These are phyloP conservation scores for Dasysyrphus albostriatus DNA, from an alignment of 2,888 invertebrate species.

Conservation along the genomic window DNA sequence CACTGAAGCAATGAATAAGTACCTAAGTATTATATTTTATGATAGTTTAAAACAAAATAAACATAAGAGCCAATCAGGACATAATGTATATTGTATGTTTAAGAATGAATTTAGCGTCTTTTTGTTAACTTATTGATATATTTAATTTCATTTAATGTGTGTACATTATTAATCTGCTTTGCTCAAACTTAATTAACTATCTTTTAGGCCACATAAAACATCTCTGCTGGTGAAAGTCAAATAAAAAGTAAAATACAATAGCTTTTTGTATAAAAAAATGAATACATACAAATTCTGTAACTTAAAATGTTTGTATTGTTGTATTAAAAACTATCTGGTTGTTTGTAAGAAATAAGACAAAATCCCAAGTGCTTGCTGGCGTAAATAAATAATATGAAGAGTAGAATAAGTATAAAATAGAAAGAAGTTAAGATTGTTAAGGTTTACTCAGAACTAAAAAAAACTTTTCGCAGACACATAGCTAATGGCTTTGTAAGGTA, in stretches of 20 bases:
- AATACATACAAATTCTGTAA: not conserved
- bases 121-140: not conserved
- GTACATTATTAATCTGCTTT: not conserved
- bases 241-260: not conserved
- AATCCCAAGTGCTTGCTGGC: conserved; percentile 53
- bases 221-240: not conserved
- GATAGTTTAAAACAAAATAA: not conserved
- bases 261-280: not conserved
- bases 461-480: not conserved
- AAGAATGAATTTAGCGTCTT: too few relatives aligned
- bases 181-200: not conserved
- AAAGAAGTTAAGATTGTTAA: not conserved
- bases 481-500: not conserved
- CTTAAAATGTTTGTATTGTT: not conserved
- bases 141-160: not conserved
- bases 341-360: conserved; percentile 34
- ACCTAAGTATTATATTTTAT: too few relatives aligned
- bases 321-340: conserved; percentile 38
- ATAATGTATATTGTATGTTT: not conserved
- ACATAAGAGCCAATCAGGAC: not conserved
- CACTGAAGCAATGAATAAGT: too few relatives aligned
- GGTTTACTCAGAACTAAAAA: not conserved
- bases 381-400: conserved; percentile 11
- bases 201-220: not conserved
- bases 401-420: not conserved